Base-by-base conservation (phyloP, 2,113 vertebrate species). In the Acrocephalus kingi region DNA sequence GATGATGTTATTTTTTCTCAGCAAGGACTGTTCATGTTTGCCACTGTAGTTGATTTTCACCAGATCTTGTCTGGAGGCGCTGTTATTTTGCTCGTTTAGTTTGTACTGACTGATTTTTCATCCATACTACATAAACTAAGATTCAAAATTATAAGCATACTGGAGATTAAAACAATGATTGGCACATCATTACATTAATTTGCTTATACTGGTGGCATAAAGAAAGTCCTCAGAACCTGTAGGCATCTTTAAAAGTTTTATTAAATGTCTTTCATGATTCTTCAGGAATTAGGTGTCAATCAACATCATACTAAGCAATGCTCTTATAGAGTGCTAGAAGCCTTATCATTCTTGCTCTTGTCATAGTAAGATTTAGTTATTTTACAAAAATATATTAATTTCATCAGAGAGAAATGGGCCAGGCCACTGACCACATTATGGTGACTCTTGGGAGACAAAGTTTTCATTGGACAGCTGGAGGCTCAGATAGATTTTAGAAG, bases 231-330 rank as follows among this genome's bases (percentile, higher is more conserved):
- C 89, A 91, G 54, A 85, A 80, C 61, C 23, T 93, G 39, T 27
- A 91, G 72, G 12, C 37, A 74, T 68, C 45, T 69, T 93, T 94
- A 80, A 24, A 74, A 81, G 27, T 35, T 93, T 93, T 93, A 95
- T 92, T 94, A 96, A 94, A 92, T 89, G 27, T 6, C 75, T 76
- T 68, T 89, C 8, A 13, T 66, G 69, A 90, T 78, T 95, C 58
- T 83, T 94, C 64, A 82, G n/a, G 91, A 96, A 93, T 93, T 83
- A 89, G 89, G 62, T 86, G 25, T 92, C 81, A 89, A 7, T 81
- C 52, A 51, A 52, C 72, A 37, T 13, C 78, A 15, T 20, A 46
- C 6, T n/a, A 80, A 72, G 45, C 68, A 91, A 83, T 83, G n/a
- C 23, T 76, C 11, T 35, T 92, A n/a, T 2, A 48, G 41, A 88